Base-by-base conservation (phyloP, 2,113 vertebrate genomes). In the Muntiacus muntjak region DNA sequence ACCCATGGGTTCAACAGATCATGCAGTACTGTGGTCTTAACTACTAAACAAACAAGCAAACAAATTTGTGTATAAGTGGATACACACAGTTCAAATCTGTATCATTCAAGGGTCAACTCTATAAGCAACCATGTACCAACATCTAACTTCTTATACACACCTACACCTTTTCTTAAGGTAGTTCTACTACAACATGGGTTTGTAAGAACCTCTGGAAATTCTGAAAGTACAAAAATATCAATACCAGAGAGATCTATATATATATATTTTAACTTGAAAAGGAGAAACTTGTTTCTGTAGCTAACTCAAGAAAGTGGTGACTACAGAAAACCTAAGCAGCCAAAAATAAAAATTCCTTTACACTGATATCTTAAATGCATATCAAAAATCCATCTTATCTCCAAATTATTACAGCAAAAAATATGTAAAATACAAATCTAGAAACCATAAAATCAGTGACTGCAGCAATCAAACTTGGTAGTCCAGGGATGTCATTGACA, bases 171-270 rank as follows among this genome's bases (percentile, higher is more conserved):
- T 58, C 87, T 95, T 87, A 91, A 95, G 64, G 81, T 15, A n/a
- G 21, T 26, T 93, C 47, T 97, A 36, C 64, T 50, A 19, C 40
- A 88, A 30, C 30, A 12, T 67, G 54, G 25, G 7, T 89, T 91
- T 90, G 19, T 54, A 78, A 84, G 92, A 47, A 76, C 9, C n/a
- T 57, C 25, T 36, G 58, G 25, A 40, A 43, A 96, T 54, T 92
- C 90, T 95, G 52, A 87, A 92, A 83, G 11, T 36, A 74, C 81
- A 79, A 96, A 83, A 95, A 91, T 36, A 2, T 78, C 67, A 95
- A 78, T 91, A 54, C 9, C 43, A 82, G 36, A 89, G 11, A 57
- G 7, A 85, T 57, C 64, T 79, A 17, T 85, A 25, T 55, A 43
- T 7, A 52, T 23, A 40, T 36, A 11, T 64, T 89, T 90, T 57